Evolutionary conservation across 2,888 invertebrate genomes (phyloP), one percentile per base, ranked within the genome.

Genomic region (Nysson spinosus): DNA sequence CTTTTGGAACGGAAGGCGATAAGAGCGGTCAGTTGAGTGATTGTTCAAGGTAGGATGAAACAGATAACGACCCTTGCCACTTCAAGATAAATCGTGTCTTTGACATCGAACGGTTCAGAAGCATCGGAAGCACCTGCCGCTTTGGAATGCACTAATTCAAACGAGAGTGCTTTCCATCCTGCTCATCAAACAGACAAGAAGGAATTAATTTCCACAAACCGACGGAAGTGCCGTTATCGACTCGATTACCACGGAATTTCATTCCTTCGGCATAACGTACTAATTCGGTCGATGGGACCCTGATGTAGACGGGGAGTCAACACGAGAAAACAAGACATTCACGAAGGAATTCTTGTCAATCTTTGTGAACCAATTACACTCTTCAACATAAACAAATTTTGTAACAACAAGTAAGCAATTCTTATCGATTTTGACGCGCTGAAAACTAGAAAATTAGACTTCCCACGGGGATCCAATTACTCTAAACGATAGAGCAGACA

Each of bases 131-230:
- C 58, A 46, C 40, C 60, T 34, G 44, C 50, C 44, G 44, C 44
- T 50, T 47, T 42, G 43, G 24, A 34, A 52, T 26, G 60, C 37
- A 35, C 52, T 56, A 69, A 60, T 50, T 55, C 51, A 34, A 39
- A 16, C 40, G 64, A 51, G 65, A 64, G 58, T 51, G 54, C 52
- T 44, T 26, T 54, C 54, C 34, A 55, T 54, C 42, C 34, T 60
- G 51, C 63, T 60, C 58, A 69, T 66, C 64, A 54, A 54, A 60
- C 49, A 42, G 49, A 66, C 68, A 39, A 64, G 68, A 68, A 72
- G 69, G 58, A 72, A 71, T 78, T 77, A 67, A 69, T 71, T 77
- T 62, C 46, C 64, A 40, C 30, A 52, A 57, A 28, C 24, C 11
- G 37, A 39, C 40, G 43, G 12, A 30, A 42, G 24, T 19, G 30